These are phyloP conservation scores for Papilio protenor DNA, from an alignment of 2,888 invertebrate species.

Conservation along the genomic window DNA sequence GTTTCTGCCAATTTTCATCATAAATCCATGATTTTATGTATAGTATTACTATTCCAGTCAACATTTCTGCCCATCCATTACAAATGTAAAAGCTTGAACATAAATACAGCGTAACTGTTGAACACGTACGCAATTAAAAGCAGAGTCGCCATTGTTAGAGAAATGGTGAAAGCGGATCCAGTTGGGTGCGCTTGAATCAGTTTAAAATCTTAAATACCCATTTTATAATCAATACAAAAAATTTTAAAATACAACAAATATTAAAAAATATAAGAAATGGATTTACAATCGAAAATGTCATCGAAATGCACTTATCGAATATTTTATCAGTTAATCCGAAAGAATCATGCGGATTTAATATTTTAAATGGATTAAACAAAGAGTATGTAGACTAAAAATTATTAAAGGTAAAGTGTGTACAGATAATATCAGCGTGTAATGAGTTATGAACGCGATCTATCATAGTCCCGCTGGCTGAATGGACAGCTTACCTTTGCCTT, in stretches of 20 bases:
- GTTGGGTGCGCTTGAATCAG: conserved; percentile 30
- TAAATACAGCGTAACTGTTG: conserved; percentile 19
- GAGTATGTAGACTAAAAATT: conserved; percentile 9
- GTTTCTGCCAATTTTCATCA: neutral
- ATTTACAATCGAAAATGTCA: neutral
- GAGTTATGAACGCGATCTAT: conserved; percentile 37
- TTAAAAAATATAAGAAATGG: neutral
- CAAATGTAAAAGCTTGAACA: conserved; percentile 5
- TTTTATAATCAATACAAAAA: conserved; percentile 17
- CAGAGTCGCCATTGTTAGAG: conserved; percentile 37
- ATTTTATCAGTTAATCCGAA: conserved; percentile 15
- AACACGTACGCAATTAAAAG: conserved; percentile 31
- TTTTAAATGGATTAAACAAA: conserved; percentile 28
- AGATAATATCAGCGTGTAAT: conserved; percentile 31
- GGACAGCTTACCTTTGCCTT: conserved; percentile 23
- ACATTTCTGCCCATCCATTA: conserved; percentile 8
- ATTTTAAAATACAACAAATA: neutral
- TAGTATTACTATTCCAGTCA: neutral
- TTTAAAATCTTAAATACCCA: conserved; percentile 26
- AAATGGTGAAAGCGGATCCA: conserved; percentile 35
- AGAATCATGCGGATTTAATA: conserved; percentile 10
- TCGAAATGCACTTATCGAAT: conserved; percentile 7
- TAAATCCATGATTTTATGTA: neutral
- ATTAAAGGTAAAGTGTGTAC: conserved; percentile 18
- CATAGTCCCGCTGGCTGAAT: conserved; percentile 23